Percentiles rank a stretch among this genome's conserved stretches.
These are phyloP conservation scores for Acrocyrtus sp. DNA, from an alignment of 2,888 invertebrate genomes.

Conservation along the genomic window DNA sequence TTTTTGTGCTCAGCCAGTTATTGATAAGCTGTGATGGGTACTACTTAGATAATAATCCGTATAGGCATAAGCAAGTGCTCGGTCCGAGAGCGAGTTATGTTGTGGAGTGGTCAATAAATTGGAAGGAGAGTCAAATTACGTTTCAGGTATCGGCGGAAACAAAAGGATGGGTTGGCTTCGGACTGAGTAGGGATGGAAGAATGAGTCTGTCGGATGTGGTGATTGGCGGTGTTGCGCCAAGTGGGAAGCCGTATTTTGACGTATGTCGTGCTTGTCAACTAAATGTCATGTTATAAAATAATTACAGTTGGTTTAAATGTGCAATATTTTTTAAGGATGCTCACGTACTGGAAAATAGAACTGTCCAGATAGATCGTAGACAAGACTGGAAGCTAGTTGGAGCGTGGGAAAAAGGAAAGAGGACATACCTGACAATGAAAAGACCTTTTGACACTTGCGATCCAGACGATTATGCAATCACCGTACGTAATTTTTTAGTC, in stretches of 20 bases:
- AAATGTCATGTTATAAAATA: background rate
- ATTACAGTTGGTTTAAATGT: background rate
- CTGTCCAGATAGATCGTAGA: background rate
- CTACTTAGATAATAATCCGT: constrained; percentile 34
- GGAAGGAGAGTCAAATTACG: constrained; percentile 11
- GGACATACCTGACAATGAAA: constrained; percentile 22
- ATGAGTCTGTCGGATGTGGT: constrained; percentile 27
- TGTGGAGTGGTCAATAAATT: constrained; percentile 33
- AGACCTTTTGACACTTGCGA: constrained; percentile 39
- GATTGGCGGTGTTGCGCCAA: constrained; percentile 26
- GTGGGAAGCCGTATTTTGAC: constrained; percentile 42
- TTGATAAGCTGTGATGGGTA: constrained; percentile 14
- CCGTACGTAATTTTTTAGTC: background rate
- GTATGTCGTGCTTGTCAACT: constrained; percentile 20
- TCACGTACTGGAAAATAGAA: constrained; percentile 19
- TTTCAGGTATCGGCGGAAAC: constrained; percentile 37
- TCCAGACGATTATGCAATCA: constrained; percentile 26
- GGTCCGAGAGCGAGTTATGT: constrained; percentile 24
- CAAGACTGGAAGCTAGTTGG: constrained; percentile 34
- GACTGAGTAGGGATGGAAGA: constrained; percentile 24
- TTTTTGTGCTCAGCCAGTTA: background rate
- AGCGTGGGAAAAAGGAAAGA: constrained; percentile 37
- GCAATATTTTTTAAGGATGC: constrained; percentile 15
- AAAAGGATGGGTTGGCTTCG: constrained; percentile 40
- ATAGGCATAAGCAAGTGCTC: constrained; percentile 27